Conservation (phyloP, 1,140 invertebrate genomes). For the Coelopa frigida region DNA sequence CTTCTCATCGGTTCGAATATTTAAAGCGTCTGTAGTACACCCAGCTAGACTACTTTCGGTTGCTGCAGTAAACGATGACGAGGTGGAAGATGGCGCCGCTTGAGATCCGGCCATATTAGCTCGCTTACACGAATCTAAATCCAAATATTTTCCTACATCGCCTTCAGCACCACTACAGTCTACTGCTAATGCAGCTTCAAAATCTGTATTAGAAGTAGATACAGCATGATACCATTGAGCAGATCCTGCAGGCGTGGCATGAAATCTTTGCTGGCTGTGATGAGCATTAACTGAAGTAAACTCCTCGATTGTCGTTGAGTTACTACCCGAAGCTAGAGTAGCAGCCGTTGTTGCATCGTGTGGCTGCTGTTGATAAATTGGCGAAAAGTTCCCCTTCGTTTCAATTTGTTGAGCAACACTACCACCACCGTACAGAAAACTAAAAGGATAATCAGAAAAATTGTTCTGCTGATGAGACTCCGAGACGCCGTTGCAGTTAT, state of each 20-base stretch:
- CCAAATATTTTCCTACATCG: constrained; percentile 32
- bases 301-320: neutral
- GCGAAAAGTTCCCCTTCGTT: neutral
- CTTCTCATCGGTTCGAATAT: constrained; percentile 73
- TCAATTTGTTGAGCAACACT: neutral
- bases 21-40: constrained; percentile 44
- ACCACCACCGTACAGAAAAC: constrained; percentile 13
- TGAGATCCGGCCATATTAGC: constrained; percentile 32
- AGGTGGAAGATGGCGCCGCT: constrained; percentile 32
- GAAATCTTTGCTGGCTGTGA: constrained; percentile 4
- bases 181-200: constrained; percentile 28
- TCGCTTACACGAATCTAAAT: constrained; percentile 40
- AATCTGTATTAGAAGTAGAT: constrained; percentile 23
- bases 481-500: constrained; percentile 12
- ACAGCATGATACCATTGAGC: constrained; percentile 9
- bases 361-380: constrained; percentile 14
- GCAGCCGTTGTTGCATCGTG: constrained; percentile 39
- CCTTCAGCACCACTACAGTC: constrained; percentile 26
- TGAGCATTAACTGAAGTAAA: constrained; percentile 7
- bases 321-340: constrained; percentile 31
- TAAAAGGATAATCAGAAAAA: constrained; percentile 16
- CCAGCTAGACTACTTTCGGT: constrained; percentile 38
- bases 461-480: constrained; percentile 2
- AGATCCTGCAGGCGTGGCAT: neutral
- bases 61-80: constrained; percentile 28